These are phyloP conservation scores for Eira barbara DNA, from an alignment of 2,113 vertebrate species.

Conservation along the genomic window DNA sequence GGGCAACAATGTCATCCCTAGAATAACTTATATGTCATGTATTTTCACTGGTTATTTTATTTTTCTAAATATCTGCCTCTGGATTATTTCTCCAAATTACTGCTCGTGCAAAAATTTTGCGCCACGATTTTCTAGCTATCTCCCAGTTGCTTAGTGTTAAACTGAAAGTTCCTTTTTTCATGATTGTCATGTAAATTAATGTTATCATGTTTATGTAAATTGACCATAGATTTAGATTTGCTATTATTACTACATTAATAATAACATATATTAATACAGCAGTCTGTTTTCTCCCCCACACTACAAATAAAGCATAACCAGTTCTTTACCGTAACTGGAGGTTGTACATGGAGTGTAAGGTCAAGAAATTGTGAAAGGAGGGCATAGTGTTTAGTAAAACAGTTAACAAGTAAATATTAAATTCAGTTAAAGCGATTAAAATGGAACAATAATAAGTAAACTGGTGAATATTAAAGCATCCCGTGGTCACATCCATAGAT, in stretches of 20 bases:
- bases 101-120: neutral
- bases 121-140: conserved; percentile 1
- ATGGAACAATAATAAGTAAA: neutral
- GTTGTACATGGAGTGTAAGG: neutral
- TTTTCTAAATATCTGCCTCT: neutral
- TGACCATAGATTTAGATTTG: neutral
- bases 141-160: neutral
- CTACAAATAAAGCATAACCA: neutral
- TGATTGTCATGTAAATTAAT: neutral
- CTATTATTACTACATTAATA: neutral
- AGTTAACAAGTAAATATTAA: neutral
- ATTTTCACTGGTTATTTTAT: neutral
- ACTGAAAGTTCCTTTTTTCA: neutral
- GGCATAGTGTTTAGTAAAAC: neutral
- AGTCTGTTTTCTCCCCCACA: neutral
- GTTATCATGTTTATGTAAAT: neutral
- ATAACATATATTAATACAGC: neutral
- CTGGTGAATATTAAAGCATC: neutral
- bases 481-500: neutral
- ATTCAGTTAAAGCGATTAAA: neutral
- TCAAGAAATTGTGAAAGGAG: neutral
- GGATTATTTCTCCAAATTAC: neutral
- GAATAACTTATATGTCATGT: neutral
- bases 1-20: neutral
- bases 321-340: neutral